phyloP scores from a whole-genome alignment of 2,888 invertebrate species.

The Scaptomyza polygonia region DNA sequence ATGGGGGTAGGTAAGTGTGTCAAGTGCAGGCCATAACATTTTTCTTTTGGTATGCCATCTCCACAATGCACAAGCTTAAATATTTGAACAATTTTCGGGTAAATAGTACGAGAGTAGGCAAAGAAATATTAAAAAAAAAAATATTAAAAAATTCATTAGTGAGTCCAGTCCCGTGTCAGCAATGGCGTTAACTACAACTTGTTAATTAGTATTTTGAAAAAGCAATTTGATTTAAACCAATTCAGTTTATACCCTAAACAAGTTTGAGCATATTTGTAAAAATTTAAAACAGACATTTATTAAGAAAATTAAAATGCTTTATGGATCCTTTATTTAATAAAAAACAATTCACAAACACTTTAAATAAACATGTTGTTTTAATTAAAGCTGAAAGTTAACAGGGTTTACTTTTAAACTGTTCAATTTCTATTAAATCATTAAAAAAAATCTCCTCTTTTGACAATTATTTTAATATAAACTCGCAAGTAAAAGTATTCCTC shows the following conservation, averaged over 20 bases:
- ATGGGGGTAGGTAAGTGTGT: slow-evolving; percentile 51
- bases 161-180: neutral
- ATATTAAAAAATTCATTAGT: slow-evolving; percentile 5
- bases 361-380: too few species aligned
- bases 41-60: slow-evolving; percentile 10
- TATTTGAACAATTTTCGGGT: slow-evolving; percentile 41
- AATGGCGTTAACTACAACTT: neutral
- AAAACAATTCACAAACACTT: too few species aligned
- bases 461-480: too few species aligned
- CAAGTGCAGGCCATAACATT: slow-evolving; percentile 58
- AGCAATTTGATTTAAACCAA: neutral
- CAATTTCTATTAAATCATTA: too few species aligned
- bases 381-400: too few species aligned
- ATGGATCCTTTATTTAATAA: too few species aligned
- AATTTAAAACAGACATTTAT: too few species aligned
- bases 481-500: too few species aligned
- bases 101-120: slow-evolving; percentile 11
- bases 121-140: neutral
- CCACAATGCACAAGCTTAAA: slow-evolving; percentile 23
- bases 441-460: too few species aligned
- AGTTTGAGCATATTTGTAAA: too few species aligned
- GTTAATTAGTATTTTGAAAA: neutral
- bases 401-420: too few species aligned
- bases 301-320: too few species aligned
- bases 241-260: neutral